Evolutionary conservation across 2,113 vertebrate species (phyloP).

Genomic region (Taurulus bubalis): DNA sequence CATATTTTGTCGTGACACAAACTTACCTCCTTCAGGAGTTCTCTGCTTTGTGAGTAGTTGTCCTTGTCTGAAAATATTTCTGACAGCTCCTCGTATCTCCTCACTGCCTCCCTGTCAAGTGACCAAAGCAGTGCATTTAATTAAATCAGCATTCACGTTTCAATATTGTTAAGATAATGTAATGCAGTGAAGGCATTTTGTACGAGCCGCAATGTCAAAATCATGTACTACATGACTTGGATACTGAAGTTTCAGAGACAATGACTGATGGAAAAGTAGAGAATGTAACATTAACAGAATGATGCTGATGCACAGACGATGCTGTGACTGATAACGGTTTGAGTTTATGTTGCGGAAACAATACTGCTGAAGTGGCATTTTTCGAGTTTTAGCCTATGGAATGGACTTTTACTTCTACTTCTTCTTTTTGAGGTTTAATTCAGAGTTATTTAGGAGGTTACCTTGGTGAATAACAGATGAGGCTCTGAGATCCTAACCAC

Average conservation of each 20-base stretch:
- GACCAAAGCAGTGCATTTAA: background rate
- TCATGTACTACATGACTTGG: background rate
- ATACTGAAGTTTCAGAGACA: background rate
- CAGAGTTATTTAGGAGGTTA: constrained; percentile 12
- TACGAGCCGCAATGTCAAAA: background rate
- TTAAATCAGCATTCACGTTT: background rate
- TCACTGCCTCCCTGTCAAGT: constrained; percentile 81
- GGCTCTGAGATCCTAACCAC: background rate
- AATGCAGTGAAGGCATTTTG: background rate
- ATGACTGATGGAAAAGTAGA: background rate
- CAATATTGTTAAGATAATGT: background rate
- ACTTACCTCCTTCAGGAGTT: constrained; percentile 87
- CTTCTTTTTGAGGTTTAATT: constrained; percentile 3
- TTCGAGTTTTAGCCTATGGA: background rate
- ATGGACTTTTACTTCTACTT: background rate
- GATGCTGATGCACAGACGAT: background rate
- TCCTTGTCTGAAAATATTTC: constrained; percentile 91
- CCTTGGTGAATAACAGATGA: background rate
- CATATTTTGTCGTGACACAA: background rate
- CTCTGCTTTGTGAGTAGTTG: constrained; percentile 91
- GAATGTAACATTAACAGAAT: background rate
- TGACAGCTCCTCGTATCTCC: constrained; percentile 86
- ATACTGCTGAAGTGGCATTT: constrained; percentile 9
- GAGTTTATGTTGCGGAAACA: background rate
- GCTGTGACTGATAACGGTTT: background rate